Percentiles rank a stretch among this genome's conserved stretches.
These are phyloP conservation scores for Micromesistius poutassou DNA, from an alignment of 2,797 vertebrate genomes.

Conservation along the genomic window DNA sequence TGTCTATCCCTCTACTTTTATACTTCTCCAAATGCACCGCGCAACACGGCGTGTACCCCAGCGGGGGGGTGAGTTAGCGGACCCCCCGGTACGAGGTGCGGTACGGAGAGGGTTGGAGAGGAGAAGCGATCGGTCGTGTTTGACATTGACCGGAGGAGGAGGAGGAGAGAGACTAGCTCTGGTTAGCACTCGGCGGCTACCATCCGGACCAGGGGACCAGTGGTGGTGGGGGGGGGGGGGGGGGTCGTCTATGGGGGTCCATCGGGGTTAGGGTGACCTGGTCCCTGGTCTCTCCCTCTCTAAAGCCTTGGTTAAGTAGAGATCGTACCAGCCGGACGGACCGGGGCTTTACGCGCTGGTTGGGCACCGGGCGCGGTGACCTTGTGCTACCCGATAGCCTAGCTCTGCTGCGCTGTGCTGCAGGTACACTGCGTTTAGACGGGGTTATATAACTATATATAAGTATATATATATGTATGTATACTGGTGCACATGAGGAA, in stretches of 20 bases:
- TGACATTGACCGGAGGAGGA: conserved; percentile 56
- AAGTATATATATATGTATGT: too few relatives aligned
- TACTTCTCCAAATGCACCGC: too few relatives aligned
- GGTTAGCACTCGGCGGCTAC: conserved; percentile 25
- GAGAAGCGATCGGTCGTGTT: background rate
- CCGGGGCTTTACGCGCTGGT: background rate
- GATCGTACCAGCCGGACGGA: background rate
- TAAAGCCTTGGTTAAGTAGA: background rate
- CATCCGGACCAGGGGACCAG: background rate
- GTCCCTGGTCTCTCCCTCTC: too few relatives aligned
- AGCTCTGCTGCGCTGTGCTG: background rate
- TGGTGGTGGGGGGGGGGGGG: too few relatives aligned
- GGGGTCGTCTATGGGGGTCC: too few relatives aligned
- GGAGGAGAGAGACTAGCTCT: conserved; percentile 25
- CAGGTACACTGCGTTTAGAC: background rate
- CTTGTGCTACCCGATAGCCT: conserved; percentile 60
- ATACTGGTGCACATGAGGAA: background rate
- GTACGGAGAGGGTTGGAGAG: background rate
- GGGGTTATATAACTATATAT: background rate
- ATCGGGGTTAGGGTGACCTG: too few relatives aligned
- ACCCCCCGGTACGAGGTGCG: fast-evolving
- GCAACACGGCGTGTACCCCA: background rate
- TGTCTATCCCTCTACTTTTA: background rate
- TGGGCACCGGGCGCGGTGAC: conserved; percentile 50
- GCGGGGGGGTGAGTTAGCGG: fast-evolving